Evolutionary conservation across 2,113 vertebrate genomes (phyloP), one percentile per base, ranked within the genome.

Genomic region (Odocoileus hemionus): DNA sequence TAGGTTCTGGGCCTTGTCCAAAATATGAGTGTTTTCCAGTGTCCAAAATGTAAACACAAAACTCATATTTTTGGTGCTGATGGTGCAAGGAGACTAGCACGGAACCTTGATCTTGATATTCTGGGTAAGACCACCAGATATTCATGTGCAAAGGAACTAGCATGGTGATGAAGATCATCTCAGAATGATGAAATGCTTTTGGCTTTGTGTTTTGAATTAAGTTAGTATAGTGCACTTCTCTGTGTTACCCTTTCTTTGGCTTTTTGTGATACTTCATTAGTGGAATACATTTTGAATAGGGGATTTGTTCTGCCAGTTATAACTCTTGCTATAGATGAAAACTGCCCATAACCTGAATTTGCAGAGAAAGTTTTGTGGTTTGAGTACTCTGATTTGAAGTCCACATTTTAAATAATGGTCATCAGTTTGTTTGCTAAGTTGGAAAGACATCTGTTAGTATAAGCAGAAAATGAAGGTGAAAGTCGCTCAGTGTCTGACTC

Each of bases 1-100:
- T 93, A 99, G 99, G 99, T 99, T 95, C 98, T 99, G 85, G 99
- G 99, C 26, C 98, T 99, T 98, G 98, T 99, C 89, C 99, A 99
- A 98, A 99, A 99, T 98, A 99, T 99, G 99, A 99, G 99, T 96
- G 99, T 99, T 98, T 99, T 99, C 98, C 99, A 99, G 45, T 99
- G 99, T 98, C 99, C 99, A 61, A 99, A 99, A 43, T 99, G 99
- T 98, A 98, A 99, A 87, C 99, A 99, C 9, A 99, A 99, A 98
- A 99, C 99, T 3, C 99, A 99, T 98, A 99, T 99, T 98, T 99
- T 99, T 60, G 99, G 99, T 96, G 98, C 99, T 54, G 99, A 99
- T 54, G 99, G 99, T 30, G 99, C 99, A 93, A 99, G 97, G 83
- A 98, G 98, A 84, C 98, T 99, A 80, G 99, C 99, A 14, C 97